These are phyloP conservation scores for Sternotherus odoratus DNA, from an alignment of 2,797 vertebrate species.

Conservation along the genomic window DNA sequence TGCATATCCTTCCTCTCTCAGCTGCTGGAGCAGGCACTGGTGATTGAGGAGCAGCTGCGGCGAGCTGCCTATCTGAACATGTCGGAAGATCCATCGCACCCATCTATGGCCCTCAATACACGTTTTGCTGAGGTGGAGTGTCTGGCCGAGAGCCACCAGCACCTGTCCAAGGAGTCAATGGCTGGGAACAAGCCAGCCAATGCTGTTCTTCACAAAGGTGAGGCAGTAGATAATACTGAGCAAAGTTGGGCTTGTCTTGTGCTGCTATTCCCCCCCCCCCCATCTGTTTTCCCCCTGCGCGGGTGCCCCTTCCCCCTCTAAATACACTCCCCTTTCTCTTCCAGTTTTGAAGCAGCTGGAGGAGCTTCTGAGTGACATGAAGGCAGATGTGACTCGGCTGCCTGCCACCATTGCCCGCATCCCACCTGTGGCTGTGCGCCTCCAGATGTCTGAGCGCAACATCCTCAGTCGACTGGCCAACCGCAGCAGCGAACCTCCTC, in stretches of 20 bases:
- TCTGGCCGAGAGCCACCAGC: slow-evolving; percentile 97
- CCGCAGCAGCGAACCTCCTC: slow-evolving; percentile 90
- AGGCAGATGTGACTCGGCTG: slow-evolving; percentile 96
- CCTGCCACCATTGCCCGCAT: slow-evolving; percentile 98
- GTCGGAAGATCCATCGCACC: slow-evolving; percentile 97
- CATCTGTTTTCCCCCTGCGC: neutral
- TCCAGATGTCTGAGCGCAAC: slow-evolving; percentile 99
- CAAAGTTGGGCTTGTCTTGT: neutral
- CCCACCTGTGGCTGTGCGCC: slow-evolving; percentile 94
- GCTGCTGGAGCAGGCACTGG: slow-evolving; percentile 96
- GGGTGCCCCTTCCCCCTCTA: neutral
- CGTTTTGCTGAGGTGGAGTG: slow-evolving; percentile 98
- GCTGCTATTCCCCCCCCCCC: neutral
- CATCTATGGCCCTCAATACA: slow-evolving; percentile 98
- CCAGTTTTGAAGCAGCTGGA: slow-evolving; percentile 99
- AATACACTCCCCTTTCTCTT: slow-evolving; percentile 48
- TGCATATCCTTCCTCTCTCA: slow-evolving; percentile 58
- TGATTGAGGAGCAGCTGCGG: slow-evolving; percentile 96
- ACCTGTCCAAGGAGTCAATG: slow-evolving; percentile 99
- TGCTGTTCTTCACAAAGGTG: slow-evolving; percentile 98
- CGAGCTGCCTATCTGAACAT: slow-evolving; percentile 97
- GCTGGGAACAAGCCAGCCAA: slow-evolving; percentile 98
- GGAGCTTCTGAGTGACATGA: slow-evolving; percentile 98
- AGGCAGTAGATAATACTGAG: slow-evolving; percentile 53
- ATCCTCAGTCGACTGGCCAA: slow-evolving; percentile 97